Conservation (phyloP, 2,888 invertebrate species). For the Hirtodrosophila trivittata region DNA sequence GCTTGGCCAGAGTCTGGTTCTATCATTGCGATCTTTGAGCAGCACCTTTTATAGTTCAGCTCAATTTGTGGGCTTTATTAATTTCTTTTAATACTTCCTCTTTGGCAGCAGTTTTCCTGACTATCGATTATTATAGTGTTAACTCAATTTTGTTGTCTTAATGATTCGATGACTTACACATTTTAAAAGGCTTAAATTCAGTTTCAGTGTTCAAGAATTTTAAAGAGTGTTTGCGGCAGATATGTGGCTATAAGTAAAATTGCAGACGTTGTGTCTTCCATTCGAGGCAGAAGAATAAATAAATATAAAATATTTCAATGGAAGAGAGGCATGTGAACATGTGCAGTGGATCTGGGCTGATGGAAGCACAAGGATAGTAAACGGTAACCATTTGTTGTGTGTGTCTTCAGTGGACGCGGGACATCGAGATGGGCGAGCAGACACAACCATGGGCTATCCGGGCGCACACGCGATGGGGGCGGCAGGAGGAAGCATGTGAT, state of each 20-base stretch:
- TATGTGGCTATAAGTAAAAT: conserved; percentile 22
- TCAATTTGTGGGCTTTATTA: no score
- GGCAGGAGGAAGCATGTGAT: conserved; percentile 13
- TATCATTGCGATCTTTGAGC: no score
- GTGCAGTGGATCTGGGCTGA: conserved; percentile 27
- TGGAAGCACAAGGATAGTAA: conserved; percentile 47
- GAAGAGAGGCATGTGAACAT: conserved; percentile 35
- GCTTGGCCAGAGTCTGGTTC: no score
- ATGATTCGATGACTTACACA: no score
- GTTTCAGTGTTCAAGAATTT: no score
- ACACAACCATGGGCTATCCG: conserved; percentile 2
- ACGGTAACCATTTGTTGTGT: conserved; percentile 46
- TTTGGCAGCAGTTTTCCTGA: no score
- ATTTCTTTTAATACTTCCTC: no score
- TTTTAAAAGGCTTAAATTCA: no score
- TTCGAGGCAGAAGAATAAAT: conserved; percentile 51
- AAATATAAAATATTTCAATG: conserved; percentile 52
- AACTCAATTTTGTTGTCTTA: no score
- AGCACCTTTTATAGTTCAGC: no score
- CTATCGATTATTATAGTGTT: no score
- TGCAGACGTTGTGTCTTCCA: conserved; percentile 26
- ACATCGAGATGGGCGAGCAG: neutral
- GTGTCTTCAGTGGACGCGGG: conserved; percentile 47
- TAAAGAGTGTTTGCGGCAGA: neutral
- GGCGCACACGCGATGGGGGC: conserved; percentile 17